Evolutionary conservation across 2,113 vertebrate genomes (phyloP), one percentile per base, ranked within the genome.

Genomic region (Lophura nycthemera): DNA sequence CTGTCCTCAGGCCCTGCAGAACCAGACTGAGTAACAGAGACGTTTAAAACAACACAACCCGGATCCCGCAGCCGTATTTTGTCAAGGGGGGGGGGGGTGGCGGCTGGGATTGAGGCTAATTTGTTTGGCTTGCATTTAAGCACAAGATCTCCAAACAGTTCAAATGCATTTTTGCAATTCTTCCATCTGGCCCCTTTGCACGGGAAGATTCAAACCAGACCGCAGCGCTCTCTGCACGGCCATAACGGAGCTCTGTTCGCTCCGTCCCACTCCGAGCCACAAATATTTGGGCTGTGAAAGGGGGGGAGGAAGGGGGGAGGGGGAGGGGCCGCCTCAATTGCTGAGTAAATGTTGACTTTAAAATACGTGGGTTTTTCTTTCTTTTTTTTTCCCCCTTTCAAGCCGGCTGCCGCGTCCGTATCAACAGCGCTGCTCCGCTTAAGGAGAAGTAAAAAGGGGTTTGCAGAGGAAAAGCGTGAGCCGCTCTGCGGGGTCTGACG

Each of bases 121-220:
- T 75, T 81, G 79, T 88, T 92, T 83, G 76, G 10, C 85, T 81
- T 83, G 86, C 38, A 0, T 88, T 91, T 84, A 92, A 83, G 83
- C 17, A 7, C 77, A 16, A 56, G 34, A 83, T n/a, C 36, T 67
- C 85, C 25, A 73, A 95, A 89, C 81, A 59, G 79, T 47, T 92
- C 94, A 83, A 78, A 83, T 72, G 85, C 88, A 77, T 96, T 95
- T 96, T 93, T 94, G 95, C 82, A n/a, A 95, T 94, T 95, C 95
- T 61, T 95, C 63, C 71, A 79, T 64, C 83, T 30, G 12, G 54
- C 79, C 64, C 83, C 92, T 86, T 89, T 34, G 0, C 25, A 79
- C 0, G 3, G 71, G 90, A 93, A 90, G 92, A 90, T 91, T 94
- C 90, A 92, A 95, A 95, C 93, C 89, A 95, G 96, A 86, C 83